Conservation (phyloP, 1,140 invertebrate genomes). For the Zaprionus inermis region DNA sequence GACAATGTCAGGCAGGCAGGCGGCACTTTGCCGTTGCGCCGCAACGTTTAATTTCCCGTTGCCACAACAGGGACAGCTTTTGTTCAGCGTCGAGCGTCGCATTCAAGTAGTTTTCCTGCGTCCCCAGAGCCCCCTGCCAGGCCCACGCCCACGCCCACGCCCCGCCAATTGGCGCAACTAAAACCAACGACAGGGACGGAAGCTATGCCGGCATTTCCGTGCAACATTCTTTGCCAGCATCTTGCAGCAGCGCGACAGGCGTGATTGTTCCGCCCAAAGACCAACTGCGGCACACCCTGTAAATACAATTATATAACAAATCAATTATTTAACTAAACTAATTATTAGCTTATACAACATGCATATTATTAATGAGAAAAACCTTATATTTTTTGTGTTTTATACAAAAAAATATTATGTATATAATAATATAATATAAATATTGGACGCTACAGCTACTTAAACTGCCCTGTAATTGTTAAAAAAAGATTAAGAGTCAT, state of each 20-base stretch:
- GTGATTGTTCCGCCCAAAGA: background rate
- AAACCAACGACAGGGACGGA: conserved; percentile 38
- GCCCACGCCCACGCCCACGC: background rate
- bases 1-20: background rate
- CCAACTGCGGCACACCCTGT: conserved; percentile 4
- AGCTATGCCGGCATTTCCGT: conserved; percentile 49
- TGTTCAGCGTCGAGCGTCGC: conserved; percentile 36
- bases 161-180: conserved; percentile 4
- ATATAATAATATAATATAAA: too few relatives aligned
- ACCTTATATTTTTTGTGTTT: too few relatives aligned
- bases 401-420: too few relatives aligned
- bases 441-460: too few relatives aligned
- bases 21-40: conserved; percentile 8
- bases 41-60: conserved; percentile 54
- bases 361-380: too few relatives aligned
- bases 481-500: too few relatives aligned
- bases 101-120: conserved; percentile 38
- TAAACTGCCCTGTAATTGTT: background rate
- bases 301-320: background rate
- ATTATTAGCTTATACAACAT: too few relatives aligned
- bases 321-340: too few relatives aligned
- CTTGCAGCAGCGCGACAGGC: conserved; percentile 24
- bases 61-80: conserved; percentile 32
- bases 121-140: too few relatives aligned
- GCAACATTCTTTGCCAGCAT: conserved; percentile 44